These are phyloP conservation scores for Pelmatolapia mariae DNA, from an alignment of 2,113 vertebrate genomes.

Conservation along the genomic window DNA sequence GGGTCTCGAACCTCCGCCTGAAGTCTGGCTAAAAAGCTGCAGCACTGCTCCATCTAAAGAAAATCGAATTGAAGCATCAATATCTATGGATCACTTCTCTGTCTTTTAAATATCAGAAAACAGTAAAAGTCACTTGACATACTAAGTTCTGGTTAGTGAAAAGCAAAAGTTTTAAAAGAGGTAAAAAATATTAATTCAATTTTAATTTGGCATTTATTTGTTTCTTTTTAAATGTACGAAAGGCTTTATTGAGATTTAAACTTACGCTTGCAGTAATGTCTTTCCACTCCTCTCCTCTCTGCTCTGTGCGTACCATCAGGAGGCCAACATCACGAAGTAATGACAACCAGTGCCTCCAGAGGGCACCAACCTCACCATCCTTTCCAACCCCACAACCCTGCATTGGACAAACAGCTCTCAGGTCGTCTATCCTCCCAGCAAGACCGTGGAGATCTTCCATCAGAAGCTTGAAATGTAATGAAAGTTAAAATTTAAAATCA, in stretches of 20 bases:
- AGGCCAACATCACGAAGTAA: slow-evolving; percentile 66
- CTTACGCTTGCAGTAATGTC: slow-evolving; percentile 81
- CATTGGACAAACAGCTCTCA: slow-evolving; percentile 50
- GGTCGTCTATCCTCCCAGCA: slow-evolving; percentile 30
- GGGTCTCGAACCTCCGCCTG: slow-evolving; percentile 78
- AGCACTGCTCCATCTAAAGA: slow-evolving; percentile 81
- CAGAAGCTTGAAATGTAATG: slow-evolving; percentile 34
- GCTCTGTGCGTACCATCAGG: slow-evolving; percentile 73
- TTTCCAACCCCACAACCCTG: slow-evolving; percentile 49
- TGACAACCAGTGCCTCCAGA: slow-evolving; percentile 80
- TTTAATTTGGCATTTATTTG: not conserved
- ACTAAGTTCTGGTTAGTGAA: not conserved
- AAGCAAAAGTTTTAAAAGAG: not conserved
- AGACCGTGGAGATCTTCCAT: slow-evolving; percentile 51
- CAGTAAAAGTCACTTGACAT: not conserved
- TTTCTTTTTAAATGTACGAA: not conserved
- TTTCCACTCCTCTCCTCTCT: slow-evolving; percentile 81
- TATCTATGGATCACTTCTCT: not conserved
- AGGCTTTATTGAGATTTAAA: not conserved
- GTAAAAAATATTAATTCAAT: not conserved
- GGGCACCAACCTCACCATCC: slow-evolving; percentile 37
- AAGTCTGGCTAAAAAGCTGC: slow-evolving; percentile 77
- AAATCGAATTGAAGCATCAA: not conserved
- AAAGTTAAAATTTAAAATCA: not conserved
- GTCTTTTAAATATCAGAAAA: not conserved